phyloP scores from a whole-genome alignment of 2,113 vertebrate genomes.

The Numenius arquata region DNA sequence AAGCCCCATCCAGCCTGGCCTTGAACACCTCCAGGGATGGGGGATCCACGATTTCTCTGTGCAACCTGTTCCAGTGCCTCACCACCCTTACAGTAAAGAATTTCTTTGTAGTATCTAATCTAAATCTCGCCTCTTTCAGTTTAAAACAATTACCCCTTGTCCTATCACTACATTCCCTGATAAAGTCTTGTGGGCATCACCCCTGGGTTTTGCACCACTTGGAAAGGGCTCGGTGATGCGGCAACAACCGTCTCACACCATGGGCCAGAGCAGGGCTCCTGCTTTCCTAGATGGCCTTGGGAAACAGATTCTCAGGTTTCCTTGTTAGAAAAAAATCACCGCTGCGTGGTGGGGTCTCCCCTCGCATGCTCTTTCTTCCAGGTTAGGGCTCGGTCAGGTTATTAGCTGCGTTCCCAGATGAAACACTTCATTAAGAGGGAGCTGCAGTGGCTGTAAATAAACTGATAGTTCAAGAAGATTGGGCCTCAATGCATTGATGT shows the following conservation, averaged over 20 bases:
- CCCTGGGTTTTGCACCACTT: not conserved
- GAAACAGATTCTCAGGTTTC: not conserved
- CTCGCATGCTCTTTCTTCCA: rapidly evolving
- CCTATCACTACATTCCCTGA: too few relatives aligned
- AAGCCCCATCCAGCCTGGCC: too few relatives aligned
- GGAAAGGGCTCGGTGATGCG: not conserved
- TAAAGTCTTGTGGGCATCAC: not conserved
- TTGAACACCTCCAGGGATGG: too few relatives aligned
- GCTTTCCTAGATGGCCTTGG: not conserved
- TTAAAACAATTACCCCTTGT: too few relatives aligned
- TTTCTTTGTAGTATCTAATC: too few relatives aligned
- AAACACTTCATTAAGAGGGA: not conserved
- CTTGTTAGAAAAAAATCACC: not conserved
- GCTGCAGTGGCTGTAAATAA: not conserved
- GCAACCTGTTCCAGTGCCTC: too few relatives aligned
- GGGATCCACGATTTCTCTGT: too few relatives aligned
- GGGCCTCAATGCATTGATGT: not conserved
- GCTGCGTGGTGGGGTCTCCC: not conserved
- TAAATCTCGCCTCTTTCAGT: too few relatives aligned
- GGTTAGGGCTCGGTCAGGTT: not conserved
- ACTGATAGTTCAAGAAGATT: not conserved
- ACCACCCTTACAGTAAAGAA: too few relatives aligned
- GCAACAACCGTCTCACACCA: rapidly evolving
- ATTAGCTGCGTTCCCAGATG: not conserved
- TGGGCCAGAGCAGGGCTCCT: not conserved